Evolutionary conservation across 2,797 vertebrate genomes (phyloP).

Genomic region (Cossypha polioptera): DNA sequence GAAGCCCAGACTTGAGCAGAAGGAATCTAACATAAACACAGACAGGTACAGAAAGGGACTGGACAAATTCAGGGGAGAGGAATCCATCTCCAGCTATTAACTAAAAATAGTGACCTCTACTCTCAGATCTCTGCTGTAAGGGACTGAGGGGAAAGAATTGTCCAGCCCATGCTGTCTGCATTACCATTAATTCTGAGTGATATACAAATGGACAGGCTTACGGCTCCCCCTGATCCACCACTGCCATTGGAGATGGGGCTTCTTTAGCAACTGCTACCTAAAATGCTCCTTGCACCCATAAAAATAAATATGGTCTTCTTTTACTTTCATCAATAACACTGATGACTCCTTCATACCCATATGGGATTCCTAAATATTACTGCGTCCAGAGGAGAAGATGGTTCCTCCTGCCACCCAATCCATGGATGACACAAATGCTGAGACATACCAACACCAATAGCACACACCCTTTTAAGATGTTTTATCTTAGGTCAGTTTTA

Average conservation of each 20-base stretch:
- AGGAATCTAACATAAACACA: neutral
- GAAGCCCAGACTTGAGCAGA: neutral
- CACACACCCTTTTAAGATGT: fast-evolving
- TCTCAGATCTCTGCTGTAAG: neutral
- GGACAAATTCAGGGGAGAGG: neutral
- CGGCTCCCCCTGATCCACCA: neutral
- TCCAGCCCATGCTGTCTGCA: neutral
- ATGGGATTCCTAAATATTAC: neutral
- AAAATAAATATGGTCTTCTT: neutral
- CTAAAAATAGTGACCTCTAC: neutral
- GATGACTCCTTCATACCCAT: neutral
- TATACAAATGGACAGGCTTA: neutral
- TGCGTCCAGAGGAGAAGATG: neutral
- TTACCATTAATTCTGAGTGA: neutral
- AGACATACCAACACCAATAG: neutral
- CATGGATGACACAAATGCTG: neutral
- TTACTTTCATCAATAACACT: neutral
- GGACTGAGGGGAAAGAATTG: neutral
- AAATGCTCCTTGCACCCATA: neutral
- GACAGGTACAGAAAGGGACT: neutral
- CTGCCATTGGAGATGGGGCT: neutral
- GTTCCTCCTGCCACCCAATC: neutral
- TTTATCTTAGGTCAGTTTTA: neutral
- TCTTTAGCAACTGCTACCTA: neutral
- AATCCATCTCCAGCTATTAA: neutral